Base-by-base conservation (phyloP, 1,140 invertebrate species). In the Carcinoscorpius rotundicauda region DNA sequence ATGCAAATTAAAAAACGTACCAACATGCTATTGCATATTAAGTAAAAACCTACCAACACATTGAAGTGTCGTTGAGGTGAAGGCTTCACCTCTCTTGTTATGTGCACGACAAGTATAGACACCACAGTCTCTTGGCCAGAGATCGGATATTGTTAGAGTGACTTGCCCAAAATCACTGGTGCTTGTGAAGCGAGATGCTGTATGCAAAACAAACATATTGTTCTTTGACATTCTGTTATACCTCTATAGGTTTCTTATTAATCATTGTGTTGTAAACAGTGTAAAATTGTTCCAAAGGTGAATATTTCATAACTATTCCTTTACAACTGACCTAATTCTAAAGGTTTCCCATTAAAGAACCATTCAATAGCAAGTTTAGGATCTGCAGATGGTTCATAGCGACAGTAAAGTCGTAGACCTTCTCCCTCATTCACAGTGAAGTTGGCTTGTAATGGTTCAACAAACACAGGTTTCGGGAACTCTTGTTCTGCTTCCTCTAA, bases 301-400 rank as follows among this genome's bases (percentile, higher is more conserved):
- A 29, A 29, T 29, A 29, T 29, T 29, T 29, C 29, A 29, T 29
- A 29, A 29, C 29, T 29, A 29, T 29, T 29, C 29, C 29, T 29
- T 29, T 29, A 29, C 29, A 55, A 49, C 68, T 70, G 71, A 69
- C 87, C 90, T 74, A 91, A 87, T 70, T 89, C 87, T 48, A 94
- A 76, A 51, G 85, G 80, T 79, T 93, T 92, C 52, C 91, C 91
- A 74, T 95, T 94, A 72, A 94, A 91, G 76, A 90, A 93, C 91
- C 91, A 94, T 78, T 94, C 91, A 65, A 93, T 87, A 71, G 86
- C 89, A n/a, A 95, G 80, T 73, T 94, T 88, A 4, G 96, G 96
- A 82, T 99, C 97, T 75, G 93, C 87, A 76, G 97, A 92, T 0
- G 96, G 97, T 77, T 94, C 90, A 4, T 97, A 90, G 73, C 89